Evolutionary conservation across 2,113 vertebrate genomes (phyloP), one percentile per base, ranked within the genome.

Genomic region (Centrocercus urophasianus): DNA sequence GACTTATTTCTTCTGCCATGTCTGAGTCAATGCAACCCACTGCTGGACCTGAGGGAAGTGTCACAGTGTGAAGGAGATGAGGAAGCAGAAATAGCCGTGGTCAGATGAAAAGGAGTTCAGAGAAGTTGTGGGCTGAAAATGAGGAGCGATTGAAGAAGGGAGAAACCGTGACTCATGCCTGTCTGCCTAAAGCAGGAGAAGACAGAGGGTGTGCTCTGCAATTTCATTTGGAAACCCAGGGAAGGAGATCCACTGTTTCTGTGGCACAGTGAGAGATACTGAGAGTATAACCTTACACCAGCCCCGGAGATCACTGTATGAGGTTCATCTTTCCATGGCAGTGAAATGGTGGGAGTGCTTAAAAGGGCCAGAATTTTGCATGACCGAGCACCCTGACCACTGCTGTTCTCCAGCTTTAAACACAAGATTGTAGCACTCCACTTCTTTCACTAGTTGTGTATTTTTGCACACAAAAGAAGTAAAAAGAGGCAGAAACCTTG

Each of bases 181-280:
- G 27, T 12, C 22, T 43, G 34, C 19, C 13, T 66, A 24, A 50
- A 65, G 10, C 10, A 5, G 34, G 19, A 22, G 5, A 74, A 45
- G 13, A n/a, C 50, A 40, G 11, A 74, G 40, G 18, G 5, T 43
- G 2, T 36, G 57, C 36, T 65, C 59, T 89, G 40, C 43, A 63
- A 54, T 19, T 8, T 34, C 32, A 15, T 43, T 0, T 45, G 77
- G 63, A 92, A 42, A 69, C 40, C 3, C 25, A 10, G 21, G 21
- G 32, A 27, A 8, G 0, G 0, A 76, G 19, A 14, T 83, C 84
- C 84, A 45, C 34, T 47, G 5, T 69, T 77, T 64, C 81, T 91
- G 24, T 21, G 65, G n/a, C 1, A 2, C 1, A 0, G 24, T 73
- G 32, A 0, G 0, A 80, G 48, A 34, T 73, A 32, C 1, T 57